Conservation (phyloP, 2,113 vertebrate genomes). For the Microcebus murinus region DNA sequence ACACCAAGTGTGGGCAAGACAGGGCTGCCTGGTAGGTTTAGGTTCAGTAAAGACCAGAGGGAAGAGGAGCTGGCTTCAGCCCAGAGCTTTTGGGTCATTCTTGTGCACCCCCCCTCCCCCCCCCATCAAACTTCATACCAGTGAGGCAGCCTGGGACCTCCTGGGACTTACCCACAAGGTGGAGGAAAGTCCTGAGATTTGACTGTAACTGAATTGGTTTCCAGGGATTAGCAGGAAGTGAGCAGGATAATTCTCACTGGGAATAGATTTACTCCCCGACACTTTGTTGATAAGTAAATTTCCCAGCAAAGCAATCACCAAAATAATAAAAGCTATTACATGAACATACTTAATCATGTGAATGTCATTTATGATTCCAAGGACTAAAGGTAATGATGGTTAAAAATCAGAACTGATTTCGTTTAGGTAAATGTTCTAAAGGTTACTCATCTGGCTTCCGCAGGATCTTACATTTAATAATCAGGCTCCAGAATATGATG, state of each 20-base stretch:
- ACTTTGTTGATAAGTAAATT: slow-evolving; percentile 47
- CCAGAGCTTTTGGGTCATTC: background rate
- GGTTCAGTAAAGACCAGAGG: background rate
- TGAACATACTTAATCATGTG: slow-evolving; percentile 11
- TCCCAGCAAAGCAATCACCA: background rate
- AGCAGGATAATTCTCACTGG: background rate
- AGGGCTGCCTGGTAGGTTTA: background rate
- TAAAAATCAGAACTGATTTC: slow-evolving; percentile 33
- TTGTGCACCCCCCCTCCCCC: background rate
- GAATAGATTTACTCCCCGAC: background rate
- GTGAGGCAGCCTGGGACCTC: background rate
- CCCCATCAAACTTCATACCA: background rate
- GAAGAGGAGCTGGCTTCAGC: background rate
- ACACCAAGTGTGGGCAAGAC: background rate
- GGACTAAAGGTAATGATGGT: slow-evolving; percentile 34
- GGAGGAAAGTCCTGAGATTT: background rate
- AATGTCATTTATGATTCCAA: slow-evolving; percentile 55
- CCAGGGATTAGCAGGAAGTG: background rate
- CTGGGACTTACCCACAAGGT: background rate
- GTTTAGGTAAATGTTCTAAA: slow-evolving; percentile 16
- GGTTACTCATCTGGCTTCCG: background rate
- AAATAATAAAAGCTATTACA: slow-evolving; percentile 43
- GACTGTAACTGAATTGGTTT: background rate
- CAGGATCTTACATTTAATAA: background rate
- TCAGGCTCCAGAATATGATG: background rate